Evolutionary conservation across 2,888 invertebrate species (phyloP).

Genomic region (Cecidostiba fungosa): DNA sequence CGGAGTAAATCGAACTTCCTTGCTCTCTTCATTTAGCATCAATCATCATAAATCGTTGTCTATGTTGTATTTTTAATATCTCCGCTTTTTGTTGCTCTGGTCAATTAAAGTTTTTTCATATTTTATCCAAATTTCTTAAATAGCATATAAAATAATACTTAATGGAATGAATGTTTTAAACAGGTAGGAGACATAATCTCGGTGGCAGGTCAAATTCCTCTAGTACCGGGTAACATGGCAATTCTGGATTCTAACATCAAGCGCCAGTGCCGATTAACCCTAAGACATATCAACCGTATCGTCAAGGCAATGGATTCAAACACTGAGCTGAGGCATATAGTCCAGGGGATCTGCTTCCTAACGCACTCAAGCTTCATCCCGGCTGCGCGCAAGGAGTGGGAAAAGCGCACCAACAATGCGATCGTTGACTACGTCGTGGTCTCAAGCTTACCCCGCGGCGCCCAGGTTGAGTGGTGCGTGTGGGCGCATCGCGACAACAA

Average conservation of each 20-base stretch:
- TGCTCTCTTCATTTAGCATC: conserved; percentile 4
- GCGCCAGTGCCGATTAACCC: conserved; percentile 90
- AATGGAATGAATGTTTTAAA: conserved; percentile 42
- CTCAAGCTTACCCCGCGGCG: conserved; percentile 88
- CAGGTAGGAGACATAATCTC: conserved; percentile 92
- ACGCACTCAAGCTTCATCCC: conserved; percentile 87
- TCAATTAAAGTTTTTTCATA: no score
- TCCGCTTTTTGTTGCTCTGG: no score
- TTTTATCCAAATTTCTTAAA: no score
- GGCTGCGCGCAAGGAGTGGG: conserved; percentile 91
- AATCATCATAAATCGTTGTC: no score
- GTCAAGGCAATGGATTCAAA: conserved; percentile 90
- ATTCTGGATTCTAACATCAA: conserved; percentile 89
- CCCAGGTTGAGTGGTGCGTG: conserved; percentile 95
- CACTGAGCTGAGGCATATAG: conserved; percentile 90
- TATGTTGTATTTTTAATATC: no score
- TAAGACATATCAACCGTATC: conserved; percentile 91
- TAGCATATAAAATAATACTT: neutral
- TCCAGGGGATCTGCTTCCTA: conserved; percentile 93
- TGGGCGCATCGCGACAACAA: conserved; percentile 95
- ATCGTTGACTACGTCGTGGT: conserved; percentile 94
- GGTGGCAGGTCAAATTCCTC: conserved; percentile 95
- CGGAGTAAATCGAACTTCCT: no score
- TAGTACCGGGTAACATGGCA: conserved; percentile 91
- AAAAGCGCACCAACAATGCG: conserved; percentile 90